Evolutionary conservation across 2,797 vertebrate species (phyloP).

Genomic region (Sebastes kiyomatsui): DNA sequence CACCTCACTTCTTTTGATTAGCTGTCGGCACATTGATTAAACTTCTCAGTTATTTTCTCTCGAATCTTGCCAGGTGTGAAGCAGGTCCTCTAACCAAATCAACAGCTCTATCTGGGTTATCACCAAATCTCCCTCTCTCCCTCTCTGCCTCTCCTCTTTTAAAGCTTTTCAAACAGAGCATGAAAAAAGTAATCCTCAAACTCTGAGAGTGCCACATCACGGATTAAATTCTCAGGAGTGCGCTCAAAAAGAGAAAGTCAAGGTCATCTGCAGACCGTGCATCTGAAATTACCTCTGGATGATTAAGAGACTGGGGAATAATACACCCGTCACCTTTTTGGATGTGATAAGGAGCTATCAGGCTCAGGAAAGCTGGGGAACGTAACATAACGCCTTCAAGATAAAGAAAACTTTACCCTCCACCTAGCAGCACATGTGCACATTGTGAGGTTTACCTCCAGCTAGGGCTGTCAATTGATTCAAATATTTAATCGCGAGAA

Average conservation of each 20-base stretch:
- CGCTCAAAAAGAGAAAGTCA: conserved; percentile 34
- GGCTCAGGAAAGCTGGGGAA: conserved; percentile 18
- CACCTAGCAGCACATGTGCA: not conserved
- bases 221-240: conserved; percentile 49
- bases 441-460: not conserved
- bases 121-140: conserved; percentile 43
- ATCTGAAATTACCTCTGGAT: conserved; percentile 55
- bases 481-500: too few species aligned
- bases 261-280: conserved; percentile 35
- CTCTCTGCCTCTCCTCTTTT: conserved; percentile 11
- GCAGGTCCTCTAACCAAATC: conserved; percentile 53
- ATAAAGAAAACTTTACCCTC: not conserved
- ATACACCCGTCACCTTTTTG: conserved; percentile 15
- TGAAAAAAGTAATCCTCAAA: conserved; percentile 59
- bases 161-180: conserved; percentile 55
- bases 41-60: conserved; percentile 36
- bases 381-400: not conserved
- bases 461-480: too few species aligned
- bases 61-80: conserved; percentile 44
- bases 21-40: conserved; percentile 48
- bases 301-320: conserved; percentile 44
- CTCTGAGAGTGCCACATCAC: conserved; percentile 27
- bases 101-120: conserved; percentile 50
- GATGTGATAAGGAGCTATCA: conserved; percentile 38
- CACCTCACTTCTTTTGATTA: conserved; percentile 40